These are phyloP conservation scores for Monopterus albus DNA, from an alignment of 2,113 vertebrate species.

Conservation along the genomic window DNA sequence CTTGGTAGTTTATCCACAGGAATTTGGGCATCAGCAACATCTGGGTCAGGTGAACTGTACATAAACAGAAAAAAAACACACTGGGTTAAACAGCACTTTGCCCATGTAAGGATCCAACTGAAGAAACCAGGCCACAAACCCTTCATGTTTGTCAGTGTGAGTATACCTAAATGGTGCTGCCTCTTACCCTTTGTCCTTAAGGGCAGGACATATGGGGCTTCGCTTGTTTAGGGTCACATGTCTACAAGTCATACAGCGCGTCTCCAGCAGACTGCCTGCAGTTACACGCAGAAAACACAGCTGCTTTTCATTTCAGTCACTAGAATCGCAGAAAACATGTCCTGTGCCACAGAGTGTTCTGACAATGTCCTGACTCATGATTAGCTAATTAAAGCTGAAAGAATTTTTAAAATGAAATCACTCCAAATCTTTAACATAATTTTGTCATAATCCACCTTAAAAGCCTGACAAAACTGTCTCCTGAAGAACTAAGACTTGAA, in stretches of 20 bases:
- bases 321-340: conserved; percentile 6
- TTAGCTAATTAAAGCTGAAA: background rate
- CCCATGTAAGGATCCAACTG: background rate
- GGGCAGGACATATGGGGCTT: conserved; percentile 90
- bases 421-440: too few species aligned
- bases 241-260: conserved; percentile 92
- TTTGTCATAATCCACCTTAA: background rate
- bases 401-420: too few species aligned
- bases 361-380: background rate
- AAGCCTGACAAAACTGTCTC: background rate
- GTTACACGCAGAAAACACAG: conserved; percentile 38
- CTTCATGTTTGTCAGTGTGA: conserved; percentile 8
- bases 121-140: conserved; percentile 5
- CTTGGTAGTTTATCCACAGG: conserved; percentile 91
- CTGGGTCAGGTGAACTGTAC: conserved; percentile 87
- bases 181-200: conserved; percentile 91
- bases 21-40: conserved; percentile 85
- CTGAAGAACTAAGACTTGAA: conserved; percentile 4
- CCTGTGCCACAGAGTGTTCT: background rate
- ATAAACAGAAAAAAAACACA: conserved; percentile 25
- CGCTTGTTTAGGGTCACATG: conserved; percentile 85
- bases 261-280: conserved; percentile 95
- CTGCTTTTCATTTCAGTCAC: conserved; percentile 16
- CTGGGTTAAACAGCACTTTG: conserved; percentile 1
- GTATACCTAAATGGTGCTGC: background rate